These are phyloP conservation scores for Polylopha cassiicola DNA, from an alignment of 2,888 invertebrate genomes.

Conservation along the genomic window DNA sequence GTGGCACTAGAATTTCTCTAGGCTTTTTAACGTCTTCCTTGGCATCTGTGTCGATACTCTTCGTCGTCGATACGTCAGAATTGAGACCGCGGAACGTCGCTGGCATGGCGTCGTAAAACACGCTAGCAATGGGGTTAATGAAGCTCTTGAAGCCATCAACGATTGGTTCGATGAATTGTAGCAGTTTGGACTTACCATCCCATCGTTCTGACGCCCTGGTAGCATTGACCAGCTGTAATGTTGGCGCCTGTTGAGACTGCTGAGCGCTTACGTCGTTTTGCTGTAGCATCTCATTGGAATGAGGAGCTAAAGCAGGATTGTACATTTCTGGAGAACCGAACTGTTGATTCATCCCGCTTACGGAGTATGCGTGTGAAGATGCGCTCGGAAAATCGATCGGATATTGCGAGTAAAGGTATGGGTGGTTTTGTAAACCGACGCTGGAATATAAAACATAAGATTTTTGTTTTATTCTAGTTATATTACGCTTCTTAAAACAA, in stretches of 20 bases:
- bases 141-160: slow-evolving; percentile 55
- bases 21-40: slow-evolving; percentile 50
- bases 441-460: slow-evolving; percentile 64
- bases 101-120: slow-evolving; percentile 63
- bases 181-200: slow-evolving; percentile 73
- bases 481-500: no score
- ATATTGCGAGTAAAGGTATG: slow-evolving; percentile 74
- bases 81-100: slow-evolving; percentile 62
- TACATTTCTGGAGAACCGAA: slow-evolving; percentile 71
- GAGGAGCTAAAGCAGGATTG: slow-evolving; percentile 60
- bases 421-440: slow-evolving; percentile 71
- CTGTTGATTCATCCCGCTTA: slow-evolving; percentile 69
- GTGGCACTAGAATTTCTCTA: slow-evolving; percentile 59
- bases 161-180: slow-evolving; percentile 66
- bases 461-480: neutral
- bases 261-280: slow-evolving; percentile 68
- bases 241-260: slow-evolving; percentile 72
- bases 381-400: slow-evolving; percentile 75
- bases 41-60: slow-evolving; percentile 43
- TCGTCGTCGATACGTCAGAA: slow-evolving; percentile 56
- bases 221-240: slow-evolving; percentile 56
- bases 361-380: slow-evolving; percentile 74
- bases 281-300: slow-evolving; percentile 64
- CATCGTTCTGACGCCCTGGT: slow-evolving; percentile 70
- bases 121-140: slow-evolving; percentile 61